phyloP scores from a whole-genome alignment of 2,797 vertebrate genomes.

The Anguilla megastoma region DNA sequence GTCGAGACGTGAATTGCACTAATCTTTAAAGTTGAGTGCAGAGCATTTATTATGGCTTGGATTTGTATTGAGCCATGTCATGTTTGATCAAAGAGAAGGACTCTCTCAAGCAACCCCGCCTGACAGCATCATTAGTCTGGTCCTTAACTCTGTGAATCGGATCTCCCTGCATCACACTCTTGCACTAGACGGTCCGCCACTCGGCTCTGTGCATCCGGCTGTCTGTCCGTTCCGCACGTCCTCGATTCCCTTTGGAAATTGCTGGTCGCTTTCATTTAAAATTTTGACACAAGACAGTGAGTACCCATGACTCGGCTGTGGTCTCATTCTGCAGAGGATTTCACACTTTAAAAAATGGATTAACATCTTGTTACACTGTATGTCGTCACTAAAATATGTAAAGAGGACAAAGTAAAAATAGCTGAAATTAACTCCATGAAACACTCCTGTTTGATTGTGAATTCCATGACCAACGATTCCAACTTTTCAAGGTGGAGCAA shows the following conservation, averaged over 20 bases:
- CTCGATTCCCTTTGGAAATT: neutral
- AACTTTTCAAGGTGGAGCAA: neutral
- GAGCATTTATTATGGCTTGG: neutral
- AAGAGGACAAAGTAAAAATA: neutral
- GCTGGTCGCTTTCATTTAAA: neutral
- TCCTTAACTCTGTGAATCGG: slow-evolving; percentile 10
- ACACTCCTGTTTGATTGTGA: neutral
- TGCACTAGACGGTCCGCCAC: neutral
- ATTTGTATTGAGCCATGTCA: slow-evolving; percentile 16
- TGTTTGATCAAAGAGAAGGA: slow-evolving; percentile 11
- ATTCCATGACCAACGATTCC: neutral
- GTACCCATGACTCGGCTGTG: neutral
- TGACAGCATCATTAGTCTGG: slow-evolving; percentile 1
- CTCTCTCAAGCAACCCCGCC: neutral
- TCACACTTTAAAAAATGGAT: neutral
- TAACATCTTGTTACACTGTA: neutral
- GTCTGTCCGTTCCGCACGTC: neutral
- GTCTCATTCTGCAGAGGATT: neutral
- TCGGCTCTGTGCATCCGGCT: neutral
- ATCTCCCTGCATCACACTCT: neutral
- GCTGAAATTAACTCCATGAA: neutral
- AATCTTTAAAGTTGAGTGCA: slow-evolving; percentile 14
- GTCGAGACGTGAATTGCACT: neutral
- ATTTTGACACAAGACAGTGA: neutral
- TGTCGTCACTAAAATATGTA: neutral